A percentile compares a stretch with the other conserved stretches of the same genome.
Conservation (phyloP, 2,113 vertebrate species). For the Platichthys flesus region DNA sequence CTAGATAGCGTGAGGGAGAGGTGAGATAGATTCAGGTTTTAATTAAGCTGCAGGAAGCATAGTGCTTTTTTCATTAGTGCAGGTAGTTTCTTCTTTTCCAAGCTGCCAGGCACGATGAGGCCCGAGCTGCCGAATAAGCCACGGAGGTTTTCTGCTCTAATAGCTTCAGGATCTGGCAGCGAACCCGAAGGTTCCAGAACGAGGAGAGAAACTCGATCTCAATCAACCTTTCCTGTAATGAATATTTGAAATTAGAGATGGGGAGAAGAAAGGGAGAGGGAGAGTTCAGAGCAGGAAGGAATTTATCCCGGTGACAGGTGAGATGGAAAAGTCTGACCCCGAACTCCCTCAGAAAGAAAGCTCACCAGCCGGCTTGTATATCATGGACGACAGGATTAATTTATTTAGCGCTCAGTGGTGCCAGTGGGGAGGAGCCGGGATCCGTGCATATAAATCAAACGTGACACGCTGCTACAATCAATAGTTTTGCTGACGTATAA, state of each 20-base stretch:
- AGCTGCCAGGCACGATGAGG: slow-evolving; percentile 56
- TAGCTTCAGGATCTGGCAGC: slow-evolving; percentile 47
- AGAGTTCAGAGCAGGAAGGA: slow-evolving; percentile 11
- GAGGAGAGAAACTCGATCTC: slow-evolving; percentile 54
- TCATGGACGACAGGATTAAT: slow-evolving; percentile 29
- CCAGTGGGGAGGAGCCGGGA: slow-evolving; percentile 2
- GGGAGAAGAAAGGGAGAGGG: neutral
- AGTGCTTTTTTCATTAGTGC: neutral
- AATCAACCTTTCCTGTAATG: slow-evolving; percentile 62
- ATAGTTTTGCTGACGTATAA: slow-evolving; percentile 6
- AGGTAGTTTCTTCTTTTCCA: slow-evolving; percentile 40
- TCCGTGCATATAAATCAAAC: slow-evolving; percentile 21
- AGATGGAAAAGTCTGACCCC: slow-evolving; percentile 33
- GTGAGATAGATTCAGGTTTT: slow-evolving; percentile 25
- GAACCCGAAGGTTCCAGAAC: slow-evolving; percentile 35
- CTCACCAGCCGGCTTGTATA: slow-evolving; percentile 14
- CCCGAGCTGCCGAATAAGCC: slow-evolving; percentile 52
- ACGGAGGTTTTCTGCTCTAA: slow-evolving; percentile 57
- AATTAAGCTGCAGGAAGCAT: slow-evolving; percentile 34
- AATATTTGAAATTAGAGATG: slow-evolving; percentile 60
- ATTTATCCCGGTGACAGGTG: slow-evolving; percentile 47
- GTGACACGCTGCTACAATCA: slow-evolving; percentile 10
- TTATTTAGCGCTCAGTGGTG: slow-evolving; percentile 26
- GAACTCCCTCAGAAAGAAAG: slow-evolving; percentile 15
- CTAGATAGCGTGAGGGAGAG: neutral